These are phyloP conservation scores for Cichladusa arquata DNA, from an alignment of 2,113 vertebrate species.

Conservation along the genomic window DNA sequence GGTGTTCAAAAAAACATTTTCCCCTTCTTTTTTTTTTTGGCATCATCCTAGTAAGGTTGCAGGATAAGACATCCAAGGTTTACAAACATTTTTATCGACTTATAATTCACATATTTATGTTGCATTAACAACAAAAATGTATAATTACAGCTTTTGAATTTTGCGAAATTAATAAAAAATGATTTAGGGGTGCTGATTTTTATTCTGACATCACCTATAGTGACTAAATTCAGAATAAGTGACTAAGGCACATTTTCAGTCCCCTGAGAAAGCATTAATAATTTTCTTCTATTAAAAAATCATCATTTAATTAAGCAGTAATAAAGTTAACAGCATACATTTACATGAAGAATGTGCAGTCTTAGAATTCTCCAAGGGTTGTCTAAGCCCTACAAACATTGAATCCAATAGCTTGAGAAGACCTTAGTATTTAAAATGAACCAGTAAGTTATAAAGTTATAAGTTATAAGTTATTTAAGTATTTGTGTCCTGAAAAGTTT, in stretches of 20 bases:
- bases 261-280: not conserved
- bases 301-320: not conserved
- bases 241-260: not conserved
- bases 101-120: not conserved
- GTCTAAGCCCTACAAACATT: not conserved
- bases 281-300: not conserved
- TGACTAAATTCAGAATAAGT: not conserved
- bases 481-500: not conserved
- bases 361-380: not conserved
- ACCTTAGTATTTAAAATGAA: not conserved
- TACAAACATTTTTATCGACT: not conserved
- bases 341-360: not conserved
- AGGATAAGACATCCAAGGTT: not conserved
- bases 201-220: not conserved
- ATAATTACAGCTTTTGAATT: not conserved
- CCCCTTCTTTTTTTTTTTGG: not conserved
- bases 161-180: not conserved
- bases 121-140: not conserved
- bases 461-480: not conserved
- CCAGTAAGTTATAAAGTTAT: not conserved
- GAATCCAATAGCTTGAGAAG: not conserved
- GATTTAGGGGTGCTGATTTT: not conserved
- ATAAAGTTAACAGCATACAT: not conserved
- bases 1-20: not conserved
- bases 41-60: not conserved